A percentile compares a stretch with the other conserved stretches of the same genome.
These are phyloP conservation scores for Poeciliopsis gracilis DNA, from an alignment of 2,797 vertebrate genomes.

Conservation along the genomic window DNA sequence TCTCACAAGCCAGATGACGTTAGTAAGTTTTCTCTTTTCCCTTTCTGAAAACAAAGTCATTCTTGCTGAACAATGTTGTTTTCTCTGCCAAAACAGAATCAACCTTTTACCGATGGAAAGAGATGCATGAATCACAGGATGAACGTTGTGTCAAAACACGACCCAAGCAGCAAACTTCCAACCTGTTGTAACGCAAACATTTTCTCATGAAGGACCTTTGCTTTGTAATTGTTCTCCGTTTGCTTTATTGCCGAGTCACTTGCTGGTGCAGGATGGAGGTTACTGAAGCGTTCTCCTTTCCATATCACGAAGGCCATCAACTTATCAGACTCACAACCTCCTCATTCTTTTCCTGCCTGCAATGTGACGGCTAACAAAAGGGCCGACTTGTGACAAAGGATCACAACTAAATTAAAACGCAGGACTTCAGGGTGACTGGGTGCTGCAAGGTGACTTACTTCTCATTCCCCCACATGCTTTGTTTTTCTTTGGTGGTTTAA, in stretches of 20 bases:
- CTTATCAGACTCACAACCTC: conserved; percentile 22
- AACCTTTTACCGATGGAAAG: conserved; percentile 9
- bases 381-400: neutral
- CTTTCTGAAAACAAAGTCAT: conserved; percentile 4
- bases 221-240: conserved; percentile 7
- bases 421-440: neutral
- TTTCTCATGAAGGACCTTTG: neutral
- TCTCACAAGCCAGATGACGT: conserved; percentile 31
- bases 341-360: neutral
- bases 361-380: neutral
- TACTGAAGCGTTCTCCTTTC: conserved; percentile 1
- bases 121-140: conserved; percentile 48
- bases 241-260: conserved; percentile 9
- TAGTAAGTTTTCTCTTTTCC: conserved; percentile 31
- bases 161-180: conserved; percentile 27
- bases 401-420: conserved; percentile 9
- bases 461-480: conserved; percentile 7
- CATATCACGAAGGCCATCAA: conserved; percentile 43
- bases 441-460: neutral
- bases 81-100: conserved; percentile 27
- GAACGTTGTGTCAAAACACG: conserved; percentile 20
- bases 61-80: conserved; percentile 42
- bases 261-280: conserved; percentile 4
- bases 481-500: neutral
- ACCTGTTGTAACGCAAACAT: conserved; percentile 16